phyloP scores from a whole-genome alignment of 2,113 vertebrate genomes.

The Oostethus manadensis region DNA sequence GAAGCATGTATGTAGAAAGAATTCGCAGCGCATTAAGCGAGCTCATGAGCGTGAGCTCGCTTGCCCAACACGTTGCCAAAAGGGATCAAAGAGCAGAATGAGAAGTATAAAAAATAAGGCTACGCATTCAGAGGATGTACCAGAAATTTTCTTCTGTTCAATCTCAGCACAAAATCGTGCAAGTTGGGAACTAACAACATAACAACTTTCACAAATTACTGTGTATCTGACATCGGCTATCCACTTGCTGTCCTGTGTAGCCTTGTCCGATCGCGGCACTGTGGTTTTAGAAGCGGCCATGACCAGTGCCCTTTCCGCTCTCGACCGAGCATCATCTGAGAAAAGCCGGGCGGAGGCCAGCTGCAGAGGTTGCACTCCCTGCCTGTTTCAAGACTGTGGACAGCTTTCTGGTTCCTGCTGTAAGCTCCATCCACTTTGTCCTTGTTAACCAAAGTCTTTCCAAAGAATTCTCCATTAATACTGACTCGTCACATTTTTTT shows the following conservation, averaged over 20 bases:
- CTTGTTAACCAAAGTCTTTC: not conserved
- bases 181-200: not conserved
- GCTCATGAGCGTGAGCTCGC: conserved; percentile 61
- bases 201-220: not conserved
- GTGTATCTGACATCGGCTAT: no score
- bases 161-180: not conserved
- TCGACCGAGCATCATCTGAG: conserved; percentile 71
- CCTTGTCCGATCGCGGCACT: conserved; percentile 79
- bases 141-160: conserved; percentile 17
- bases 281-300: conserved; percentile 81
- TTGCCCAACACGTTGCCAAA: conserved; percentile 52
- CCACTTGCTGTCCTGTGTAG: conserved; percentile 49
- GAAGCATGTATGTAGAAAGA: conserved; percentile 57
- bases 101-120: conserved; percentile 35
- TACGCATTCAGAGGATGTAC: conserved; percentile 24
- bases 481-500: not conserved
- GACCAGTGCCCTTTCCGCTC: conserved; percentile 73
- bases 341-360: conserved; percentile 59
- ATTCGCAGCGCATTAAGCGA: conserved; percentile 44
- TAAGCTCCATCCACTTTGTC: conserved; percentile 36
- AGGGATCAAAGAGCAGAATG: conserved; percentile 54
- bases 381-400: conserved; percentile 80
- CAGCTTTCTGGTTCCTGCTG: conserved; percentile 69
- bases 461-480: not conserved
- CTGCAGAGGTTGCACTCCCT: conserved; percentile 75